Evolutionary conservation across 2,888 invertebrate species (phyloP).

Genomic region (Prenolepis imparis): DNA sequence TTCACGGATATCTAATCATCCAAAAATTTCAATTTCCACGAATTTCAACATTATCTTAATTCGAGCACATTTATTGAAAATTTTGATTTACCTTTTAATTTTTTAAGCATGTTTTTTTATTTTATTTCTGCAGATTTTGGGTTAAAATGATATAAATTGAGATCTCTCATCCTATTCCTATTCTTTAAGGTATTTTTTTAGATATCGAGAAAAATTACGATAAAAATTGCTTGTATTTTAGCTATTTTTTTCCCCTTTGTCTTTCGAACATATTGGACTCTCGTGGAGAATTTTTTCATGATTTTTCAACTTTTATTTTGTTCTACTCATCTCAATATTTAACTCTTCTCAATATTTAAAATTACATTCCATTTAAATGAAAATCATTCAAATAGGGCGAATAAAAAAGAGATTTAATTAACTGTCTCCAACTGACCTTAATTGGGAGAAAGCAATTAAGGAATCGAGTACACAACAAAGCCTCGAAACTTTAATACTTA

Average conservation of each 20-base stretch:
- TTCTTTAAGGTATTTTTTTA: not conserved
- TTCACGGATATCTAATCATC: not conserved
- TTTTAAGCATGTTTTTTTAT: not conserved
- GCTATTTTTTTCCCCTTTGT: not conserved
- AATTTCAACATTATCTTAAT: not conserved
- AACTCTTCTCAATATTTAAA: not conserved
- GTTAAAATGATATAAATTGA: not conserved
- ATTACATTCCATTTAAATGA: not conserved
- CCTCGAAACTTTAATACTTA: not conserved
- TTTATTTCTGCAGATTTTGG: not conserved
- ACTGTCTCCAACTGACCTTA: not conserved
- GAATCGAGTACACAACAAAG: not conserved
- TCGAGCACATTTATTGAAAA: not conserved
- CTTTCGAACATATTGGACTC: not conserved
- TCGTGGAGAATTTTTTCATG: not conserved
- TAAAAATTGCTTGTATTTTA: not conserved
- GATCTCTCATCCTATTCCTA: not conserved
- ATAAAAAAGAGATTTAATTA: slow-evolving; percentile 27
- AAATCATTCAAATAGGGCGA: not conserved
- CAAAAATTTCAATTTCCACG: not conserved
- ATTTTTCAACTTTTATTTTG: not conserved
- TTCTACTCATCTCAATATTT: not conserved
- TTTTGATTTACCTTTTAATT: not conserved
- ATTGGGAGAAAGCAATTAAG: not conserved
- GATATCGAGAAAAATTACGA: not conserved